phyloP scores from a whole-genome alignment of 2,888 invertebrate genomes.

The Campoplex nolae region DNA sequence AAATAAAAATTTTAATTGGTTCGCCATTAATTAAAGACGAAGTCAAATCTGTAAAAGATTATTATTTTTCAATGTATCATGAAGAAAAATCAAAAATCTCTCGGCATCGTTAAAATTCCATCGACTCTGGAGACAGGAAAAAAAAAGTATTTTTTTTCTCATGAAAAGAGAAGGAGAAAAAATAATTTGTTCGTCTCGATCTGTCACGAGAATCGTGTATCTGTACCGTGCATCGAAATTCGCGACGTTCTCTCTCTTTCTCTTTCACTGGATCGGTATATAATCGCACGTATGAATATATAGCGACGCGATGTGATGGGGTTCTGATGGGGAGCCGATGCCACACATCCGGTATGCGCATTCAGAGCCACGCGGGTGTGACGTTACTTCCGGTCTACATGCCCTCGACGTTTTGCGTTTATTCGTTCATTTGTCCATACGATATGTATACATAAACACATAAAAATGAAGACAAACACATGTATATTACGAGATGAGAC shows the following conservation, averaged over 20 bases:
- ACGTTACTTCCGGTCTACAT: conserved; percentile 85
- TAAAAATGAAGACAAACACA: neutral
- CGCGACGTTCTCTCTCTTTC: conserved; percentile 40
- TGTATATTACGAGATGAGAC: conserved; percentile 3
- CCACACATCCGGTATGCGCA: conserved; percentile 85
- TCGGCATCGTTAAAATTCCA: neutral
- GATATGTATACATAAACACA: neutral
- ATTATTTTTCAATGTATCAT: too few species aligned
- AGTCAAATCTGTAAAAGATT: too few species aligned
- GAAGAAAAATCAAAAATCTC: neutral
- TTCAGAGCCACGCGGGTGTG: conserved; percentile 85
- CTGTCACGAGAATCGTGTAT: conserved; percentile 39
- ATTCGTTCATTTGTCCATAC: conserved; percentile 52
- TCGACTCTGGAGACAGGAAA: neutral
- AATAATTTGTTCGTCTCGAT: conserved; percentile 10
- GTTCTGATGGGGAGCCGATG: conserved; percentile 84
- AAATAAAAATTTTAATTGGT: too few species aligned
- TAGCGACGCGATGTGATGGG: conserved; percentile 81
- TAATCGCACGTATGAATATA: conserved; percentile 68
- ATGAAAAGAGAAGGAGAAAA: neutral
- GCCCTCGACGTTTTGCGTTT: conserved; percentile 77
- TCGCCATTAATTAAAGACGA: too few species aligned
- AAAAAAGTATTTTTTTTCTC: neutral
- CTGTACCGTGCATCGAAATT: conserved; percentile 40
- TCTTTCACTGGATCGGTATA: conserved; percentile 38